Conservation (phyloP, 2,888 invertebrate species). For the Brenthis hecate region DNA sequence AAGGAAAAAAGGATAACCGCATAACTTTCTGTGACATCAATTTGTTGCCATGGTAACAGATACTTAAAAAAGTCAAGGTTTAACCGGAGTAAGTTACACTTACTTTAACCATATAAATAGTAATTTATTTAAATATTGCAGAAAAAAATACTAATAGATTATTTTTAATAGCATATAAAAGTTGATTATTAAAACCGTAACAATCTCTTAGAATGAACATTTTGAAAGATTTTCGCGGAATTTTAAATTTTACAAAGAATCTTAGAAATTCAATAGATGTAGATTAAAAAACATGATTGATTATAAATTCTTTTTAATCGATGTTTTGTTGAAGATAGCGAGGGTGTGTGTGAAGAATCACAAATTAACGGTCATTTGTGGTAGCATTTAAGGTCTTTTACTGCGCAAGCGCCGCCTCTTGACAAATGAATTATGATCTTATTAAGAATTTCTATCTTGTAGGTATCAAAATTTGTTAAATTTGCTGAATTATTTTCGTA, state of each 20-base stretch:
- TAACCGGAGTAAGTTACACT: too few species aligned
- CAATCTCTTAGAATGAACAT: too few species aligned
- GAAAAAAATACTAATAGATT: too few species aligned
- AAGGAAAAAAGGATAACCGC: too few species aligned
- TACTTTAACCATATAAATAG: too few species aligned
- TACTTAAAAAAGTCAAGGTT: too few species aligned
- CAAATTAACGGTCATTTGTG: slow-evolving; percentile 67
- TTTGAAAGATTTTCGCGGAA: background rate
- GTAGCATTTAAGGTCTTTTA: slow-evolving; percentile 44
- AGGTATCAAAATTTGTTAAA: too few species aligned
- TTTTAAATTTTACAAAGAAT: background rate
- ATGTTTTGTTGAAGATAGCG: slow-evolving; percentile 36
- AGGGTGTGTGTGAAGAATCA: slow-evolving; percentile 77
- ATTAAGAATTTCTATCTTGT: background rate
- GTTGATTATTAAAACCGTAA: background rate
- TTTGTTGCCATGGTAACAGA: too few species aligned
- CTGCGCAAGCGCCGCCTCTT: slow-evolving; percentile 54
- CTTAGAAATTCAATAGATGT: background rate
- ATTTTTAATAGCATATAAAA: background rate
- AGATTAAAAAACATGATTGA: slow-evolving; percentile 34
- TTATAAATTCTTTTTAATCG: slow-evolving; percentile 29
- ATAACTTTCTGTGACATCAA: too few species aligned
- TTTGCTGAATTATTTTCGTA: too few species aligned
- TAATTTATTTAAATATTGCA: too few species aligned
- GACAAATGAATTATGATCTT: slow-evolving; percentile 44